Percentiles rank a stretch among this genome's conserved stretches.
Evolutionary conservation across 2,888 invertebrate species (phyloP).

Genomic region (Coelopa pilipes): DNA sequence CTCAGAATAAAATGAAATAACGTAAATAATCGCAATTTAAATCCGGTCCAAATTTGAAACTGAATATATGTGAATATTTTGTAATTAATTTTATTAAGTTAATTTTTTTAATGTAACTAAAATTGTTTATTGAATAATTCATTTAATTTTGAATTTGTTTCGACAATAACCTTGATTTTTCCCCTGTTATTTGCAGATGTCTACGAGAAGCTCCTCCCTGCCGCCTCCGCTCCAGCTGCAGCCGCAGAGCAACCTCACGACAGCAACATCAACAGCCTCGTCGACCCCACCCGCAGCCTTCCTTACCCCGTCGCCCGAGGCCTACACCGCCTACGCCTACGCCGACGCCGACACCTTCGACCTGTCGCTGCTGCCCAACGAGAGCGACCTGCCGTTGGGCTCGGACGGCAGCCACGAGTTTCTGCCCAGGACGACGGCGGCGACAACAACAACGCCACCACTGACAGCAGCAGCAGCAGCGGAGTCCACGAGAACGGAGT

Average conservation of each 20-base stretch:
- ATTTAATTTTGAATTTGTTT: neutral
- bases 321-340: constrained; percentile 67
- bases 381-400: neutral
- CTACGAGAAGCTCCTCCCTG: constrained; percentile 6
- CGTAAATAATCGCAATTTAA: too few relatives aligned
- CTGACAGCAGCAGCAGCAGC: constrained; percentile 6
- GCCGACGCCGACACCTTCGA: constrained; percentile 74
- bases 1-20: too few relatives aligned
- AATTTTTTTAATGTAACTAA: too few relatives aligned
- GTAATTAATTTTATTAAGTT: too few relatives aligned
- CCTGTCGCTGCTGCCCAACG: constrained; percentile 75
- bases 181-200: constrained; percentile 13
- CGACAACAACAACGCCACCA: constrained; percentile 44
- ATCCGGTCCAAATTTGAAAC: too few relatives aligned
- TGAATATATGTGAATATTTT: too few relatives aligned
- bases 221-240: constrained; percentile 47
- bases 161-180: neutral
- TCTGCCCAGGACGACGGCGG: constrained; percentile 52
- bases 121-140: neutral
- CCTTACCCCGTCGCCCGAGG: constrained; percentile 20
- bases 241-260: constrained; percentile 64
- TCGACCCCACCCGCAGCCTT: constrained; percentile 34
- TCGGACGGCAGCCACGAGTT: neutral
- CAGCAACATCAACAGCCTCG: constrained; percentile 63
- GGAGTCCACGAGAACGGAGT: neutral